Percentiles rank a stretch among this genome's conserved stretches.
These are phyloP conservation scores for Drosophila mimetica DNA, from an alignment of 2,888 invertebrate species.

Conservation along the genomic window DNA sequence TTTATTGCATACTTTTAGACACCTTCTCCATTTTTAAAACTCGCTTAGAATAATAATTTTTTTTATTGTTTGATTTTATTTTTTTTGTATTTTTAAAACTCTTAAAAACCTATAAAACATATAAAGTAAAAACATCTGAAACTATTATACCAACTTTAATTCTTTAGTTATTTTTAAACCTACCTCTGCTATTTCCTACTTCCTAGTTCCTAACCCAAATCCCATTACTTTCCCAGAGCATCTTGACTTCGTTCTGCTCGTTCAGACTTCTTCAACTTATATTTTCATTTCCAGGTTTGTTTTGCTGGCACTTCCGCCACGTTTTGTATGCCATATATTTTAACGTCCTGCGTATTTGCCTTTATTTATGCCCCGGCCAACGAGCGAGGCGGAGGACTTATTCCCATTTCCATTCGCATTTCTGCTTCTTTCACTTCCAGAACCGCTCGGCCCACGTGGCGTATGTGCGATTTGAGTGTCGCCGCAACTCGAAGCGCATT, in stretches of 20 bases:
- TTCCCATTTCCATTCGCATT: no score
- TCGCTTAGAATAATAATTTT: no score
- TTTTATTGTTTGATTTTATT: no score
- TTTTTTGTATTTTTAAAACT: no score
- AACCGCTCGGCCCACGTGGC: constrained; percentile 42
- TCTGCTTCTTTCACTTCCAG: not conserved
- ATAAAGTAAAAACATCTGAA: no score
- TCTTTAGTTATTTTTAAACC: not conserved
- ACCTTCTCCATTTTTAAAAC: no score
- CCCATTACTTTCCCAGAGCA: constrained; percentile 2
- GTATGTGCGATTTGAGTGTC: constrained; percentile 63
- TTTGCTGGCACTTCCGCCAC: constrained; percentile 70
- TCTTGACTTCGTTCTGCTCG: constrained; percentile 21
- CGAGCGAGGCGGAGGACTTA: not conserved
- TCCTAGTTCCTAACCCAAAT: not conserved
- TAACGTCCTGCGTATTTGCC: constrained; percentile 59
- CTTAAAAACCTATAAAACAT: no score
- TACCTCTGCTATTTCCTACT: not conserved
- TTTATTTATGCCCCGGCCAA: constrained; percentile 64
- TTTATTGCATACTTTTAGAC: no score
- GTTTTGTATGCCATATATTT: constrained; percentile 63
- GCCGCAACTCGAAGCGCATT: constrained; percentile 56
- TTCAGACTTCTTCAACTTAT: constrained; percentile 20
- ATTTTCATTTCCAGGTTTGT: constrained; percentile 47
- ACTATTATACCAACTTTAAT: no score